Conservation (phyloP, 2,113 vertebrate species). For the Corythornis cristatus region DNA sequence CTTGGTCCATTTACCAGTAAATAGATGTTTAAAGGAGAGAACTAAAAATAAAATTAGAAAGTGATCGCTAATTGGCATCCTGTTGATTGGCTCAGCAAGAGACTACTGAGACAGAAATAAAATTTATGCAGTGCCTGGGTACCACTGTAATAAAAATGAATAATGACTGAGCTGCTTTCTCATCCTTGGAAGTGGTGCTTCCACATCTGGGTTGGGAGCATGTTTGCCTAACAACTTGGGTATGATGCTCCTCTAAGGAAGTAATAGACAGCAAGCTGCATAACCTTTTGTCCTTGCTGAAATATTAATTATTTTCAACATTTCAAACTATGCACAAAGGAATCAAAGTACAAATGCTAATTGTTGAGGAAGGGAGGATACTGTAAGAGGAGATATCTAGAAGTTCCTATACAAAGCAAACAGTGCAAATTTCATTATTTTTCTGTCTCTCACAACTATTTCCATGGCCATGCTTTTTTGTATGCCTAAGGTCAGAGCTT, state of each 20-base stretch:
- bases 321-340: neutral
- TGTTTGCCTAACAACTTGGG: neutral
- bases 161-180: conserved; percentile 24
- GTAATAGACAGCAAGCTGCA: neutral
- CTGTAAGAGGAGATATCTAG: neutral
- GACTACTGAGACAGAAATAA: neutral
- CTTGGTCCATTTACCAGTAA: neutral
- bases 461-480: neutral
- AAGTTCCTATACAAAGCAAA: neutral
- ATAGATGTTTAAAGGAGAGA: neutral
- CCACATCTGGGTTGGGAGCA: neutral
- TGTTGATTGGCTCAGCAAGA: conserved; percentile 9
- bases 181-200: neutral
- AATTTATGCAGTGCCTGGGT: neutral
- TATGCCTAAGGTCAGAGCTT: neutral
- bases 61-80: conserved; percentile 40
- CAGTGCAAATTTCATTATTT: neutral
- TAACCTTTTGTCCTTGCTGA: conserved; percentile 35
- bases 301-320: conserved; percentile 11
- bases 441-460: neutral
- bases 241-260: neutral
- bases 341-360: neutral
- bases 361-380: neutral
- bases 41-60: conserved; percentile 4
- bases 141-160: neutral